Percentiles rank a stretch among this genome's conserved stretches.
phyloP scores from a whole-genome alignment of 1,140 invertebrate genomes.

The Brachionus manjavacas region DNA sequence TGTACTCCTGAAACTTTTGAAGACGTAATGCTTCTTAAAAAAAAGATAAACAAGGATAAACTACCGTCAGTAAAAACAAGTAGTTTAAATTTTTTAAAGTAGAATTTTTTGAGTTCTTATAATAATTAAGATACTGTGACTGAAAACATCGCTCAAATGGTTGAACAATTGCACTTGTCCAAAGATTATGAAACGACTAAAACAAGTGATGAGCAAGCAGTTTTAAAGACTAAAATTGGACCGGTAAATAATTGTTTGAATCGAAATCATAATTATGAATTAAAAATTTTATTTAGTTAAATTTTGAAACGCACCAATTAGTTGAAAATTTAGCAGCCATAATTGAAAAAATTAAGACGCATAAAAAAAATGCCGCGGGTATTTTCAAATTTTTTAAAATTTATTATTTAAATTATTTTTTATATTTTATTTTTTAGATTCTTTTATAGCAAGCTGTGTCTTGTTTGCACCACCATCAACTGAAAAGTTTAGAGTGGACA shows the following conservation, averaged over 20 bases:
- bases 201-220: constrained; percentile 2
- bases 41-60: constrained; percentile 42
- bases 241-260: neutral
- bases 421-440: neutral
- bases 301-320: neutral
- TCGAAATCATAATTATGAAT: neutral
- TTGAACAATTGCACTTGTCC: neutral
- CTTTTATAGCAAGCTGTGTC: constrained; percentile 7
- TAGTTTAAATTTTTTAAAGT: neutral
- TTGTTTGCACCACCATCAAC: constrained; percentile 36
- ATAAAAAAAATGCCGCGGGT: constrained; percentile 1
- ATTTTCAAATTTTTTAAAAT: neutral
- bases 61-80: constrained; percentile 5
- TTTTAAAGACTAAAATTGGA: constrained; percentile 28
- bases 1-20: constrained; percentile 36
- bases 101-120: neutral
- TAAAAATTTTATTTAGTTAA: neutral
- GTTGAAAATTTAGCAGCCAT: constrained; percentile 32
- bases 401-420: neutral
- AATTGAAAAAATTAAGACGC: constrained; percentile 25
- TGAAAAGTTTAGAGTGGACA: constrained; percentile 37
- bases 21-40: constrained; percentile 13
- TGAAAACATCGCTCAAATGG: constrained; percentile 22
- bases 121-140: constrained; percentile 37
- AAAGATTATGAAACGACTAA: constrained; percentile 40